Conservation (phyloP, 2,113 vertebrate genomes). For the Eptesicus fuscus region DNA sequence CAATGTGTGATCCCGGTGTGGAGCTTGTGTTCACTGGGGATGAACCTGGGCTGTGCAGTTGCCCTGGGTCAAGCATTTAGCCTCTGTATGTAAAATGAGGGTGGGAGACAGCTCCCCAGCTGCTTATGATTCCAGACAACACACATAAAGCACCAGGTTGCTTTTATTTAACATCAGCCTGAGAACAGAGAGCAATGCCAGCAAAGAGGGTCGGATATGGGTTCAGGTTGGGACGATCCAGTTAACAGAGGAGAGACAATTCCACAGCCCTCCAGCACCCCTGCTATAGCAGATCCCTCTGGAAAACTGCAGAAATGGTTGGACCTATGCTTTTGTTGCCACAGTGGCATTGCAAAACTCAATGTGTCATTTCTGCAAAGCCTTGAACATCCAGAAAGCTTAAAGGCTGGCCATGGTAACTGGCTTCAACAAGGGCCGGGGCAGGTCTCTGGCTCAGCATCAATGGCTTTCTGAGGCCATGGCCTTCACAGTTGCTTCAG, state of each 20-base stretch:
- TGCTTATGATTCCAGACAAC: not conserved
- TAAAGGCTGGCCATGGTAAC: not conserved
- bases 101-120: not conserved
- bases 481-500: not conserved
- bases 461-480: not conserved
- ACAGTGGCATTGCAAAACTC: not conserved
- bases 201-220: not conserved
- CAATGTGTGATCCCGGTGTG: no score
- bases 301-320: not conserved
- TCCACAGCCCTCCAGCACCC: not conserved
- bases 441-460: not conserved
- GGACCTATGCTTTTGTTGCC: not conserved
- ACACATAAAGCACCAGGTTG: not conserved
- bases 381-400: not conserved
- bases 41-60: not conserved
- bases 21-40: not conserved
- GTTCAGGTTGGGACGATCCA: fast-evolving
- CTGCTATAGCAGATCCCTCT: not conserved
- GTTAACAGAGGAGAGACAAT: not conserved
- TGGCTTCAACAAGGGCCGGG: not conserved
- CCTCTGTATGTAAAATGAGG: not conserved
- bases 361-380: not conserved
- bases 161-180: not conserved
- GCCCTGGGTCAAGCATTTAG: not conserved
- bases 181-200: not conserved